Evolutionary conservation across 2,113 vertebrate genomes (phyloP).

Genomic region (Pleuronectes platessa): DNA sequence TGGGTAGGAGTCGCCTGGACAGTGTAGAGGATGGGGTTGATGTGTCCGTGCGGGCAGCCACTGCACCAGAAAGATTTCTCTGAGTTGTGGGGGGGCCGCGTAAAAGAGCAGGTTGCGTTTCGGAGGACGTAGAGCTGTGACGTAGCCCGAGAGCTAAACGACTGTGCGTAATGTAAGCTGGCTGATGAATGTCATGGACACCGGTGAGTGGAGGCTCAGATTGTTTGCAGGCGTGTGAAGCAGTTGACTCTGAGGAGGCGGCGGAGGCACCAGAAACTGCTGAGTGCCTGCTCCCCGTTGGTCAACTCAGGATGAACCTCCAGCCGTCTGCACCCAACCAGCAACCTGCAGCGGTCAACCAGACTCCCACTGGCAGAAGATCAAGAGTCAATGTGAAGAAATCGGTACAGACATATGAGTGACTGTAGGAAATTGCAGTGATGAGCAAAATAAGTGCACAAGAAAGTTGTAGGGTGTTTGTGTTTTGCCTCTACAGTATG

Average conservation of each 20-base stretch:
- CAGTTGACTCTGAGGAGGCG: conserved; percentile 2
- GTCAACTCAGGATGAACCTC: conserved; percentile 52
- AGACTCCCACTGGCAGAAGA: conserved; percentile 45
- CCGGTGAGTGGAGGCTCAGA: conserved; percentile 1
- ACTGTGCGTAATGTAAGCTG: conserved; percentile 8
- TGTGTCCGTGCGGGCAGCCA: conserved; percentile 2
- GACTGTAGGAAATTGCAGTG: background rate
- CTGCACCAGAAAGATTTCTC: conserved; percentile 3
- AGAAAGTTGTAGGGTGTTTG: conserved; percentile 10
- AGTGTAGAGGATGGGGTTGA: conserved; percentile 11
- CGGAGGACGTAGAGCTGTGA: background rate
- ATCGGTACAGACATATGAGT: conserved; percentile 53
- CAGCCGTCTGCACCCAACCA: conserved; percentile 28
- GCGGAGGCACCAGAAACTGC: conserved; percentile 1
- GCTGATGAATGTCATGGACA: conserved; percentile 27
- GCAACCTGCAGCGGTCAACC: conserved; percentile 19
- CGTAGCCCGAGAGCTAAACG: background rate
- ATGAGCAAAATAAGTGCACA: conserved; percentile 10
- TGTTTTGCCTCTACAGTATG: conserved; percentile 33
- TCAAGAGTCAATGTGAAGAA: conserved; percentile 76
- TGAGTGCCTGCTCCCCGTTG: conserved; percentile 14
- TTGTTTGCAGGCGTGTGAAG: conserved; percentile 11
- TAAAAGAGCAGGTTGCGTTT: conserved; percentile 10
- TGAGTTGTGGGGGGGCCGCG: conserved; percentile 4
- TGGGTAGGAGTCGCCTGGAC: conserved; percentile 1